A percentile compares a stretch with the other conserved stretches of the same genome.
Conservation (phyloP, 2,797 vertebrate genomes). For the Chloroceryle inda region DNA sequence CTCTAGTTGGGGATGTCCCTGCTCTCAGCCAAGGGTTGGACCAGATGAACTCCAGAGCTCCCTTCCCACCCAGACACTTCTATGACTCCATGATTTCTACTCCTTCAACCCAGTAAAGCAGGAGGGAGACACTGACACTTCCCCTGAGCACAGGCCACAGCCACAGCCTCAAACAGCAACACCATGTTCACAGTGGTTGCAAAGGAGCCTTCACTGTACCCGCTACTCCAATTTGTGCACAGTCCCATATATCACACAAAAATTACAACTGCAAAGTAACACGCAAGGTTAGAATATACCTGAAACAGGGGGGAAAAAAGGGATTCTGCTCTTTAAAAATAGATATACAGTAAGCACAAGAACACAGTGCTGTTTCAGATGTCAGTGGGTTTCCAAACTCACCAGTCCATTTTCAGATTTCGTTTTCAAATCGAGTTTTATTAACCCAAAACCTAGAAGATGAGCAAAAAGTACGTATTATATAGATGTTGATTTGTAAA, state of each 20-base stretch:
- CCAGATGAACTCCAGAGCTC: no score
- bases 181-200: background rate
- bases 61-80: no score
- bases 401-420: conserved; percentile 98
- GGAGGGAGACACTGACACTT: background rate
- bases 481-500: background rate
- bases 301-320: background rate
- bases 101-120: background rate
- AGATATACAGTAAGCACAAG: background rate
- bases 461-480: background rate
- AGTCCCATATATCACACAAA: background rate
- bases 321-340: background rate
- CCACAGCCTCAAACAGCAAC: background rate
- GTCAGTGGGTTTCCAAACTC: conserved; percentile 72
- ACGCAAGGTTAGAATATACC: background rate
- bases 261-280: background rate
- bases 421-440: conserved; percentile 97
- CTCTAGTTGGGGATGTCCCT: no score
- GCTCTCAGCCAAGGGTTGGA: no score
- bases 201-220: background rate
- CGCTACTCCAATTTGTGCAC: background rate
- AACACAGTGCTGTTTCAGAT: background rate
- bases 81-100: background rate
- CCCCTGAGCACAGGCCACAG: background rate
- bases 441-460: conserved; percentile 92